These are phyloP conservation scores for Catamblyrhynchus diadema DNA, from an alignment of 2,797 vertebrate species.

Conservation along the genomic window DNA sequence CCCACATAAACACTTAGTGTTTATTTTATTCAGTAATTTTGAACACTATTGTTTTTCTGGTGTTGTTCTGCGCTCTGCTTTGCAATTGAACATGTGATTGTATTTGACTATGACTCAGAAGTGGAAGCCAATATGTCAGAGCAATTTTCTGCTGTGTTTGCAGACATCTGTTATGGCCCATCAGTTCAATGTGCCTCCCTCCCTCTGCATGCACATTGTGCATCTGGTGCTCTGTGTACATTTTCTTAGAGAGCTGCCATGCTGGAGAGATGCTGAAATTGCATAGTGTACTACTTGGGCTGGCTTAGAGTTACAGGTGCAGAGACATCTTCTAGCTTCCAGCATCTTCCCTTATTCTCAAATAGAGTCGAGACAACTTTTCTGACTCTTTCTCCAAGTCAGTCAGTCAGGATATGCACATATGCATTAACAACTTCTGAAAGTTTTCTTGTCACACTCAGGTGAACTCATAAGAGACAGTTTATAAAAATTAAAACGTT, in stretches of 20 bases:
- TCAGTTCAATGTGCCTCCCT: background rate
- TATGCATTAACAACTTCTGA: background rate
- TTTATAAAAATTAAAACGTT: background rate
- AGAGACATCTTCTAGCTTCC: background rate
- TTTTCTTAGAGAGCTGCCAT: background rate
- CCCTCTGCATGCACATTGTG: too few relatives aligned
- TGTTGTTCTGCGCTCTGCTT: background rate
- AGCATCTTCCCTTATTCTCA: background rate
- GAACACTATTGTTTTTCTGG: background rate
- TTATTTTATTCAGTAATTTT: background rate
- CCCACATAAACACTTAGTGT: background rate
- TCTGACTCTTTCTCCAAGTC: background rate
- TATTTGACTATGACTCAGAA: background rate
- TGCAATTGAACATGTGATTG: background rate
- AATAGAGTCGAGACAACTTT: background rate
- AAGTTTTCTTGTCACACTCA: background rate
- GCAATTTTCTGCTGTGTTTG: background rate
- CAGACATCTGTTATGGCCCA: fast-evolving
- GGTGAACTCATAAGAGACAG: background rate
- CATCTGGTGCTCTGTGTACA: background rate
- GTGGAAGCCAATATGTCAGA: background rate
- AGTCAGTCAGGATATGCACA: background rate
- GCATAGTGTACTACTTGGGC: too few relatives aligned
- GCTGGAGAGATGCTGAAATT: background rate
- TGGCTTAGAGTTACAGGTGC: background rate